Evolutionary conservation across 2,797 vertebrate genomes (phyloP), one percentile per base, ranked within the genome.

Genomic region (Bradypodion ventrale): DNA sequence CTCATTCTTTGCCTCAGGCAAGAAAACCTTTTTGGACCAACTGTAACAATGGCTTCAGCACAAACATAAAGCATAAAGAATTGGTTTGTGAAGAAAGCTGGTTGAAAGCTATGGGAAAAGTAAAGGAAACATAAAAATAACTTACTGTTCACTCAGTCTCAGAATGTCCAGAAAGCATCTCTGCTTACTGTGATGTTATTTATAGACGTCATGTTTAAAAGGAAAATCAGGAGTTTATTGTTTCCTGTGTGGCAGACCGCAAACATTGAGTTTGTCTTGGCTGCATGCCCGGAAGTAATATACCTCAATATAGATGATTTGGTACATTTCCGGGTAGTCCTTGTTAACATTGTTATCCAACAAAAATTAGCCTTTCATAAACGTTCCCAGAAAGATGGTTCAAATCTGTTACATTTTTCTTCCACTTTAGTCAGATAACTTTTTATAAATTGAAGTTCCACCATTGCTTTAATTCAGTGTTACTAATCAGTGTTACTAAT

Each of bases 231-330:
- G 75, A 7, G 0, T 7, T 60, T 59, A 84, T 85, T 87, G 32
- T 92, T 92, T 87, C 92, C 65, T 12, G 78, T 70, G 74, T 59
- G 89, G 80, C 83, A 59, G 92, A 80, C 85, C 86, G 52, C 85
- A 89, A 84, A 60, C 76, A 5, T 80, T 68, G 63, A 89, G 68
- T 84, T 91, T 85, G 3, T 25, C 27, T 84, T 90, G 89, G 90
- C 29, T 65, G 46, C 7, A 66, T 25, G 81, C 91, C 92, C 89
- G 91, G 84, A 89, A 87, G 76, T 87, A 79, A 21, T 83, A 87
- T 78, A 42, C 78, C 88, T 90, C 84, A 44, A 74, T 79, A 74
- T 66, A 65, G 81, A n/a, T 81, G 5, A 25, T 90, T 19, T 60
- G 37, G 86, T 0, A 49, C 84, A 73, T 89, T 91, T 87, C 87